A percentile compares a stretch with the other conserved stretches of the same genome.
These are phyloP conservation scores for Tanytarsus gracilentus DNA, from an alignment of 2,888 invertebrate genomes.

Conservation along the genomic window DNA sequence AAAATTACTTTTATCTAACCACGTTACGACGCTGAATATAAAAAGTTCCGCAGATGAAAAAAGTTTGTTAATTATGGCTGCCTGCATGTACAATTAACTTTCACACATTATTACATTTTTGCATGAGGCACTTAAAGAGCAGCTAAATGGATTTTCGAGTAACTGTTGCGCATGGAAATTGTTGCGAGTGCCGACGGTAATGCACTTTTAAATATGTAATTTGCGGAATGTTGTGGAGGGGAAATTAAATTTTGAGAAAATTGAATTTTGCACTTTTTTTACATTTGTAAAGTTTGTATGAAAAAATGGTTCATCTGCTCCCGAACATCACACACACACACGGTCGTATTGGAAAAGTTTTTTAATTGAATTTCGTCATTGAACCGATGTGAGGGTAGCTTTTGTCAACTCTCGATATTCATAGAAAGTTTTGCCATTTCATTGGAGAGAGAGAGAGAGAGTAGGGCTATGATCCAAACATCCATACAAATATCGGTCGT, in stretches of 20 bases:
- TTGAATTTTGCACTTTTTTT: too few relatives aligned
- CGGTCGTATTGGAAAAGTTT: constrained; percentile 18
- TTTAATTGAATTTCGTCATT: not conserved
- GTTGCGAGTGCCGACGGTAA: constrained; percentile 13
- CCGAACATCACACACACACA: too few relatives aligned
- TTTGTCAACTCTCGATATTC: too few relatives aligned
- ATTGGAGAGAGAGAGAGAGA: too few relatives aligned
- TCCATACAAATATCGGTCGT: too few relatives aligned
- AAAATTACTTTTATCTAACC: constrained; percentile 3
- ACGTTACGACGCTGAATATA: constrained; percentile 3
- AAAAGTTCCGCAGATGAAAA: constrained; percentile 21
- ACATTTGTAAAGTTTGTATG: too few relatives aligned
- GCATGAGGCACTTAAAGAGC: not conserved
- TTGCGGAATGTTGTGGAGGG: not conserved
- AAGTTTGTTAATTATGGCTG: constrained; percentile 21
- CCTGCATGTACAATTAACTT: constrained; percentile 24
- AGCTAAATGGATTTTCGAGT: constrained; percentile 15
- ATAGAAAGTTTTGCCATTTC: too few relatives aligned
- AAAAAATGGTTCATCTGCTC: too few relatives aligned
- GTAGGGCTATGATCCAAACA: too few relatives aligned
- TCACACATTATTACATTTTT: not conserved
- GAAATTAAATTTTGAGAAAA: too few relatives aligned
- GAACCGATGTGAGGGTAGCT: too few relatives aligned
- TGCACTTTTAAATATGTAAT: constrained; percentile 14
- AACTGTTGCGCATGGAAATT: constrained; percentile 16